These are phyloP conservation scores for Hofmannophila pseudospretella DNA, from an alignment of 2,888 invertebrate species.

Conservation along the genomic window DNA sequence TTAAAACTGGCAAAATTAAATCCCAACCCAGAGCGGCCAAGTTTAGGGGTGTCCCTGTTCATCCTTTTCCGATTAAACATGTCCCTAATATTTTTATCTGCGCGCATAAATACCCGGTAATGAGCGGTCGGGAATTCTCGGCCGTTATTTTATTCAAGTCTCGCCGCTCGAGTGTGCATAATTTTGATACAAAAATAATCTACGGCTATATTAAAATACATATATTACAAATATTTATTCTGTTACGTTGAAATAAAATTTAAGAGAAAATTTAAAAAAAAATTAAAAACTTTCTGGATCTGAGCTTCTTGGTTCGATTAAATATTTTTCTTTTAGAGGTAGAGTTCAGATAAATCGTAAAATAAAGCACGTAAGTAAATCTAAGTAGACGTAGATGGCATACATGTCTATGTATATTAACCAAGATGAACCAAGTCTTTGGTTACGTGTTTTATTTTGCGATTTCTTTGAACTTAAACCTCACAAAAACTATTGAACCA, in stretches of 20 bases:
- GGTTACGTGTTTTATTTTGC: no score
- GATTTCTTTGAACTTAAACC: no score
- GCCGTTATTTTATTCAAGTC: constrained; percentile 70
- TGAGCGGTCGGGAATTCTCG: constrained; percentile 70
- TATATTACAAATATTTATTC: constrained; percentile 57
- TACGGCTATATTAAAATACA: constrained; percentile 55
- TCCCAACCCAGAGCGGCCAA: constrained; percentile 11
- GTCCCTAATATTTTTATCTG: constrained; percentile 78
- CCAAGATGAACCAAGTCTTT: no score
- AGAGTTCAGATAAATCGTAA: no score
- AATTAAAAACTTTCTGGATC: no score
- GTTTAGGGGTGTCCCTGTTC: constrained; percentile 45
- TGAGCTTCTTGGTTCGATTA: no score
- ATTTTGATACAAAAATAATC: constrained; percentile 76
- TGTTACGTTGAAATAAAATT: neutral
- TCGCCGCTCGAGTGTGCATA: constrained; percentile 67
- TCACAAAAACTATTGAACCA: no score
- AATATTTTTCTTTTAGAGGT: no score
- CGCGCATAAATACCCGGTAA: constrained; percentile 74
- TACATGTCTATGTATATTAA: no score
- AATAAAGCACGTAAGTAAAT: no score
- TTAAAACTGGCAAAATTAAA: constrained; percentile 11
- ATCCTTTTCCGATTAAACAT: constrained; percentile 71
- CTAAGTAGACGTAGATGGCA: no score
- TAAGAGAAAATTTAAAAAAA: no score